Evolutionary conservation across 2,797 vertebrate genomes (phyloP).

Genomic region (Tiaroga cobitis): DNA sequence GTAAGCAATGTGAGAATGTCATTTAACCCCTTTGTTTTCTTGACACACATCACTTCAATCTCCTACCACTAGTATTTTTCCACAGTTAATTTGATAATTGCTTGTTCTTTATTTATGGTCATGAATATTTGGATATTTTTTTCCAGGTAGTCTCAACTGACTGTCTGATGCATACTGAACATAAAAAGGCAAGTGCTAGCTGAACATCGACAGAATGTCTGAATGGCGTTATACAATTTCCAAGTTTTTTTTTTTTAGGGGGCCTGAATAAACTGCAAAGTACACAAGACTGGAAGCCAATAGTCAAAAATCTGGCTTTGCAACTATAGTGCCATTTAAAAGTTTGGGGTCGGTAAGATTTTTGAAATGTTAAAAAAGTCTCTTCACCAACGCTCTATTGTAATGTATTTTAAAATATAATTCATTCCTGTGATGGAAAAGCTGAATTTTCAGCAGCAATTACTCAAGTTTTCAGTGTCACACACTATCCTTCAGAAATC

Average conservation of each 20-base stretch:
- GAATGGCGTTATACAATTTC: no score
- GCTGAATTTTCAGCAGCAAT: not conserved
- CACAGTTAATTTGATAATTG: conserved; percentile 17
- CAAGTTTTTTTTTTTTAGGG: no score
- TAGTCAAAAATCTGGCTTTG: not conserved
- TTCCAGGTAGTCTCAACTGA: not conserved
- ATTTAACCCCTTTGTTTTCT: not conserved
- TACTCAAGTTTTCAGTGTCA: not conserved
- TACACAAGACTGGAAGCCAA: not conserved
- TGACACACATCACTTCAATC: not conserved
- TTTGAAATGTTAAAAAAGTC: not conserved
- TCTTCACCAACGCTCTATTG: not conserved
- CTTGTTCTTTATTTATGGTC: conserved; percentile 26
- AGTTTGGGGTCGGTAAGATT: not conserved
- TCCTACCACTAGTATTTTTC: not conserved
- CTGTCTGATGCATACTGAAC: not conserved
- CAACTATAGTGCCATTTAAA: not conserved
- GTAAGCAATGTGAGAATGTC: not conserved
- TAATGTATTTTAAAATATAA: no score
- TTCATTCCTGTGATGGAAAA: no score
- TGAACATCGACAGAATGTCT: not conserved
- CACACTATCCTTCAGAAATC: no score
- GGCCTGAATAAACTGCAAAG: not conserved
- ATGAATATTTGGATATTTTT: not conserved
- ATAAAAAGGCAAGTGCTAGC: not conserved